Evolutionary conservation across 2,888 invertebrate genomes (phyloP).

Genomic region (Graphium colonna): DNA sequence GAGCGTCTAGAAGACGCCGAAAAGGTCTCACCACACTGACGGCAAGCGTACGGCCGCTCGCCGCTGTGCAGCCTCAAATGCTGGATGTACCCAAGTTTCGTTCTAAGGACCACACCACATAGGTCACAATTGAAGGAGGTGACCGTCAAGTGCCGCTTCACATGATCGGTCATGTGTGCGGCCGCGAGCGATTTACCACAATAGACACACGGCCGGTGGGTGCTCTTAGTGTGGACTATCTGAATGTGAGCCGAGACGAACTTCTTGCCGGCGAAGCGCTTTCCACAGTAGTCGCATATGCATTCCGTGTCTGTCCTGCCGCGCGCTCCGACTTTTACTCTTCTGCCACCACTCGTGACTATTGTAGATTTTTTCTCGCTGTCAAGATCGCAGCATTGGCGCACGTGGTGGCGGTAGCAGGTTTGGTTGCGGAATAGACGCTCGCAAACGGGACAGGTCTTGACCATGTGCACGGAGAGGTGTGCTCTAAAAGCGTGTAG

Average conservation of each 20-base stretch:
- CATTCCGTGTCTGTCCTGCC: constrained; percentile 53
- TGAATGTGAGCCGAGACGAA: constrained; percentile 64
- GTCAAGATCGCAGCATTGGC: constrained; percentile 53
- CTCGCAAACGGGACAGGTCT: constrained; percentile 57
- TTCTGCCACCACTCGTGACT: constrained; percentile 31
- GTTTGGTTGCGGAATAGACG: constrained; percentile 55
- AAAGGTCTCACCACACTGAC: constrained; percentile 55
- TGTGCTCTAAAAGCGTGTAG: constrained; percentile 53
- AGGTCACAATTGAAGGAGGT: constrained; percentile 46
- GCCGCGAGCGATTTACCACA: constrained; percentile 61
- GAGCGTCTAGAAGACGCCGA: constrained; percentile 63
- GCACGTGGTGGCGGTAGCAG: constrained; percentile 59
- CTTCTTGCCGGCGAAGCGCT: constrained; percentile 58
- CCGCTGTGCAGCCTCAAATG: constrained; percentile 65
- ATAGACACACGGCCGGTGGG: constrained; percentile 56
- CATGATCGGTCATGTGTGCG: constrained; percentile 61
- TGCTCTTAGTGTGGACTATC: constrained; percentile 62
- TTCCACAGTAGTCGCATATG: constrained; percentile 63
- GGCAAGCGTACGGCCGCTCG: constrained; percentile 58
- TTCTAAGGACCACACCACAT: constrained; percentile 51
- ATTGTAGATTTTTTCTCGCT: constrained; percentile 43
- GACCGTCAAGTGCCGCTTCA: constrained; percentile 47
- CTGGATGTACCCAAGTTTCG: constrained; percentile 55
- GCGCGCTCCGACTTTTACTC: constrained; percentile 49
- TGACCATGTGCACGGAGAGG: constrained; percentile 44